phyloP scores from a whole-genome alignment of 1,140 invertebrate genomes.

The Protaetia brevitarsis region DNA sequence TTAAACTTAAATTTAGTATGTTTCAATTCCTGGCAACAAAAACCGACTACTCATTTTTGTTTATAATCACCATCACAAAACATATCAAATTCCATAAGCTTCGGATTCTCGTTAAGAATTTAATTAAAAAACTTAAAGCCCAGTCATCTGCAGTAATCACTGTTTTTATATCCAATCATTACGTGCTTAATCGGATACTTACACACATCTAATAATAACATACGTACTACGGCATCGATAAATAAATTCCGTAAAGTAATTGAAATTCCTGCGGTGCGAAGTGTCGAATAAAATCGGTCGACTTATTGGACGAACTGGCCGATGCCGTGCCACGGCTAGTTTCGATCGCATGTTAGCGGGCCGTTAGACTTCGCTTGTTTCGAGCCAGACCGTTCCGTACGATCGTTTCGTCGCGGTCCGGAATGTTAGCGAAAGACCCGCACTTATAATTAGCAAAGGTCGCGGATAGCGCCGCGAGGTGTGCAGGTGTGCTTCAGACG shows the following conservation, averaged over 20 bases:
- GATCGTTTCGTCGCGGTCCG: background rate
- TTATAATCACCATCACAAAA: no score
- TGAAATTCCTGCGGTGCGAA: background rate
- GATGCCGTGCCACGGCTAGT: background rate
- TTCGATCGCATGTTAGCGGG: slow-evolving; percentile 2
- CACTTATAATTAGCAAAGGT: slow-evolving; percentile 48
- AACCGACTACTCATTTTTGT: no score
- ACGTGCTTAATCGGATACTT: background rate
- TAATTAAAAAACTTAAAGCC: background rate
- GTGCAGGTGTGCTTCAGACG: slow-evolving; percentile 46
- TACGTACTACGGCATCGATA: background rate
- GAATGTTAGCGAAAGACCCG: slow-evolving; percentile 33
- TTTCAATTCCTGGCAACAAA: no score
- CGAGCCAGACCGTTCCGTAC: background rate
- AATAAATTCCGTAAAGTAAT: background rate
- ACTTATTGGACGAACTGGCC: no score
- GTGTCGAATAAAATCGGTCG: no score
- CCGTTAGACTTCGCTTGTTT: slow-evolving; percentile 3
- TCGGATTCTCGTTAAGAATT: no score
- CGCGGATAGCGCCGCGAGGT: slow-evolving; percentile 45
- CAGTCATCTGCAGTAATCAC: background rate
- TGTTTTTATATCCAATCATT: background rate
- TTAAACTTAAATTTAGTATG: no score
- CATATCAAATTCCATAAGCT: no score
- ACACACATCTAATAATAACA: background rate